phyloP scores from a whole-genome alignment of 2,113 vertebrate species.

The Pollimyrus isidori region DNA sequence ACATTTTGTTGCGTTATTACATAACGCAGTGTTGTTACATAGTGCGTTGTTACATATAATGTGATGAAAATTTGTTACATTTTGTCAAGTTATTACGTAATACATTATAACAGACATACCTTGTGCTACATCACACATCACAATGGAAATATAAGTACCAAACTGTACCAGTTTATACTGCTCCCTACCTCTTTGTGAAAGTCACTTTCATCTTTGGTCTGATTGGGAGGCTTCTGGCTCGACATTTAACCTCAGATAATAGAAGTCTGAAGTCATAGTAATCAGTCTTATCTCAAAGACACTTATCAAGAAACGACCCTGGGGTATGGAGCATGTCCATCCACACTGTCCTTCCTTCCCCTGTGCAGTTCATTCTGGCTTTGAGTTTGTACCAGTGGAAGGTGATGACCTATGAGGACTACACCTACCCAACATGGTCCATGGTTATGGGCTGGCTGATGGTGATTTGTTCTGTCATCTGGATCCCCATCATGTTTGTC shows the following conservation, averaged over 20 bases:
- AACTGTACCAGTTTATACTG: neutral
- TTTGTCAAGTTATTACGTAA: neutral
- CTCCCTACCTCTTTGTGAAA: neutral
- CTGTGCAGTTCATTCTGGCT: constrained; percentile 79
- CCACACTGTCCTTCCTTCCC: neutral
- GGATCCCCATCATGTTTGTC: constrained; percentile 96
- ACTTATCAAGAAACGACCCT: neutral
- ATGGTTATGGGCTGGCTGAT: constrained; percentile 96
- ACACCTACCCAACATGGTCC: constrained; percentile 93
- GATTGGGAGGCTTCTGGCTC: neutral
- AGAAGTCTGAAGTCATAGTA: neutral
- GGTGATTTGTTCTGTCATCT: constrained; percentile 93
- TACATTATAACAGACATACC: neutral
- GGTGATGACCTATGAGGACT: constrained; percentile 89
- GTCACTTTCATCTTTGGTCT: neutral
- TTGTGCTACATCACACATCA: neutral
- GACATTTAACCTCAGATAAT: neutral
- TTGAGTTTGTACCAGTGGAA: constrained; percentile 98
- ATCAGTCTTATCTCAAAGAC: neutral
- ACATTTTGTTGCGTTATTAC: neutral
- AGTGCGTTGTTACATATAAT: no score
- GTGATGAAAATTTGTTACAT: neutral
- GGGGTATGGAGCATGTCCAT: neutral
- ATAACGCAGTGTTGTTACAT: no score
- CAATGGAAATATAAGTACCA: neutral